phyloP scores from a whole-genome alignment of 2,113 vertebrate genomes.

The Scatophagus argus region DNA sequence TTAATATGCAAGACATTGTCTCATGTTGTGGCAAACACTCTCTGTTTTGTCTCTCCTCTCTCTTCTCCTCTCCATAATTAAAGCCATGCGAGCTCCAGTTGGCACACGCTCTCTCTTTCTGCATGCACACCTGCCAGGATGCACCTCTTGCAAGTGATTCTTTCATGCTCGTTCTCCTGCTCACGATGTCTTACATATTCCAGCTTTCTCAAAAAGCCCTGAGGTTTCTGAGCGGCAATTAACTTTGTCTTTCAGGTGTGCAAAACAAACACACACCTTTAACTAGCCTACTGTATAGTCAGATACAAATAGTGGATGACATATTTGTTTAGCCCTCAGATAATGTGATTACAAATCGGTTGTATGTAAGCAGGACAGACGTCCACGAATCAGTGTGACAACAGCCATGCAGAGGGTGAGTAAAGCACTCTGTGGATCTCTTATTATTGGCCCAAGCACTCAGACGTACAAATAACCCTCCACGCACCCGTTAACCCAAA shows the following conservation, averaged over 20 bases:
- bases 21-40: slow-evolving; percentile 11
- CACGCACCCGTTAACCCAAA: slow-evolving; percentile 47
- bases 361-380: slow-evolving; percentile 37
- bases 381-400: slow-evolving; percentile 77
- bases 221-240: slow-evolving; percentile 33
- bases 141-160: slow-evolving; percentile 2
- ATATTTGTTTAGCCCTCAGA: slow-evolving; percentile 57
- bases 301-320: slow-evolving; percentile 42
- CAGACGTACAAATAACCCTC: slow-evolving; percentile 58
- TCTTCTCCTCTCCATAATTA: slow-evolving; percentile 10
- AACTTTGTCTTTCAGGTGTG: slow-evolving; percentile 37
- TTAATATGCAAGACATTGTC: slow-evolving; percentile 31
- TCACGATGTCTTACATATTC: slow-evolving; percentile 29
- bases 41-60: neutral
- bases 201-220: slow-evolving; percentile 28
- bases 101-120: slow-evolving; percentile 30
- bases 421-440: slow-evolving; percentile 11
- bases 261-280: slow-evolving; percentile 24
- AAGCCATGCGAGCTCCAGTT: slow-evolving; percentile 30
- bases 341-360: slow-evolving; percentile 74
- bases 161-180: neutral
- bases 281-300: slow-evolving; percentile 28
- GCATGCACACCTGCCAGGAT: slow-evolving; percentile 6
- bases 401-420: slow-evolving; percentile 41
- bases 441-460: slow-evolving; percentile 42